Evolutionary conservation across 2,888 invertebrate genomes (phyloP), one percentile per base, ranked within the genome.

Genomic region (Eristalis intricaria): DNA sequence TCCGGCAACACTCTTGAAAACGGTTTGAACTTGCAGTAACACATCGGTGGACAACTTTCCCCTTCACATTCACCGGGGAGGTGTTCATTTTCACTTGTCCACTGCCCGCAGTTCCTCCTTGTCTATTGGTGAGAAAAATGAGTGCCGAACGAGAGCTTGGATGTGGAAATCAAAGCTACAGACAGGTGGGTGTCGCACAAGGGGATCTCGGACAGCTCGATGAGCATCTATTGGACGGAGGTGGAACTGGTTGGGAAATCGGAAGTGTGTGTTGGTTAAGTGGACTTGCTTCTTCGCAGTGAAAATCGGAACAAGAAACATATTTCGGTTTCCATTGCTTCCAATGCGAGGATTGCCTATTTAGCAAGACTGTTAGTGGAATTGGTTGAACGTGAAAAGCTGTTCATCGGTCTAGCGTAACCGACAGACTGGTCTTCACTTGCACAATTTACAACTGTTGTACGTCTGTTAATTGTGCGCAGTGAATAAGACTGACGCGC

Each of bases 11-110:
- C 35, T 82, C 56, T 81, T 82, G 73, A 85, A 82, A 73, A 60
- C 43, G 50, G 64, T 81, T 64, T 83, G 78, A 79, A 86, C 86
- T 83, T 86, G 69, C 64, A 74, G 64, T 70, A 56, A 58, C 64
- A 73, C 64, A 71, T 82, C 64, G 22, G 77, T 64, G 64, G 56
- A 66, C 63, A 86, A 79, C 86, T 86, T 86, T 86, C 86, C 78
- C 83, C 81, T 66, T 83, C 63, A 75, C 74, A 82, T 71, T 74
- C 74, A 78, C 65, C 58, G n/a, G 22, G 68, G 76, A 50, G 76
- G 68, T 71, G 77, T 50, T 73, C 58, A 69, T 73, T 81, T 77
- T 77, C 50, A 76, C 58, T 81, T 71, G 74, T 65, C 43, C 56
- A 38, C 4, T 7, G 43, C 19, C 50, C 19, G 15, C 43, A 13